Base-by-base conservation (phyloP, 2,888 invertebrate genomes). In the Acrocyrtus sp. region DNA sequence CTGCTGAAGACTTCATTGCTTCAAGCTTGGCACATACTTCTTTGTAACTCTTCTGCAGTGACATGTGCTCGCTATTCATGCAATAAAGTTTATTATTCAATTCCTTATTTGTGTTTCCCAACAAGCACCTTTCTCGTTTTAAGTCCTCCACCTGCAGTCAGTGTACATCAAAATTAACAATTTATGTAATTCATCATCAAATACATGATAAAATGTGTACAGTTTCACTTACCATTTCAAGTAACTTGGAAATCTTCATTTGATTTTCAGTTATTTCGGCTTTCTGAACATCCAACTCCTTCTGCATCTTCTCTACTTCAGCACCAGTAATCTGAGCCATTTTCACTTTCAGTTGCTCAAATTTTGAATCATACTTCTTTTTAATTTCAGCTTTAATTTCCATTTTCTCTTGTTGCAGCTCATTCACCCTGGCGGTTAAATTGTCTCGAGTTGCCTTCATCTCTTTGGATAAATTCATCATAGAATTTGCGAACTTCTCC, bases 81-180 rank as follows among this genome's bases (percentile, higher is more conserved):
- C n/a, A n/a, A n/a, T n/a, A n/a, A n/a, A 74, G 17, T 29, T 53
- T 66, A 41, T 78, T 78, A 21, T 68, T 58, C 0, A 51, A 17
- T 10, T 76, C 62, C 29, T 74, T 62, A 22, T 75, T 67, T 26
- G 63, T 65, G 54, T 48, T 41, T 19, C 77, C 63, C 10, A 77
- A 58, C 27, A 41, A 48, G 0, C 75, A 78, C 4, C 72, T 53
- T 21, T 80, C 78, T 6, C 78, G 39, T 51, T 77, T 77, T 15
- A 76, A 29, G n/a, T n/a, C n/a, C n/a, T n/a, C n/a, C n/a, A n/a
- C n/a, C n/a, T n/a, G n/a, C n/a, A n/a, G n/a, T n/a, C n/a, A n/a
- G n/a, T n/a, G n/a, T n/a, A n/a, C n/a, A n/a, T n/a, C n/a, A n/a
- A n/a, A n/a, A n/a, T n/a, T n/a, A n/a, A n/a, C n/a, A n/a, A n/a